Conservation (phyloP, 2,888 invertebrate species). For the Chrysomela aeneicollis region DNA sequence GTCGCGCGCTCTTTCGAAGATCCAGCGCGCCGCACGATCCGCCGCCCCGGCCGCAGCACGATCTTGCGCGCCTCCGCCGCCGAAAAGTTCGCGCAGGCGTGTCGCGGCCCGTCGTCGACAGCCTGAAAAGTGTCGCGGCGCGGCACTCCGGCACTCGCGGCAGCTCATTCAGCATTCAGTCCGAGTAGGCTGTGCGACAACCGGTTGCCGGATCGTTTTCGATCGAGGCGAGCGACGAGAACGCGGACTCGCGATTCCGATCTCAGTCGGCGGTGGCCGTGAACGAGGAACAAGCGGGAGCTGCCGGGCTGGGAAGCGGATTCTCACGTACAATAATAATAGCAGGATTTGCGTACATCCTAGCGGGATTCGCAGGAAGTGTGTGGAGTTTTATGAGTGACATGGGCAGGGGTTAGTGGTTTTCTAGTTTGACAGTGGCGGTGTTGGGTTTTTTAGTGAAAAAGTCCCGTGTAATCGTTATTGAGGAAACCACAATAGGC, state of each 20-base stretch:
- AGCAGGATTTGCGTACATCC: too few species aligned
- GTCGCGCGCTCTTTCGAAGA: background rate
- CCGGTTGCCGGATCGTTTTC: conserved; percentile 26
- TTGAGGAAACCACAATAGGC: background rate
- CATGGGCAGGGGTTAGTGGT: background rate
- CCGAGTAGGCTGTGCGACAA: conserved; percentile 30
- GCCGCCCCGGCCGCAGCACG: background rate
- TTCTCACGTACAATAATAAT: too few species aligned
- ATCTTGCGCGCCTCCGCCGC: conserved; percentile 6
- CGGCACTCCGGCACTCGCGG: too few species aligned
- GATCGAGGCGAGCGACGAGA: background rate
- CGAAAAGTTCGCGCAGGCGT: conserved; percentile 29
- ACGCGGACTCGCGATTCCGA: conserved; percentile 20
- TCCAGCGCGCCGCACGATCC: background rate
- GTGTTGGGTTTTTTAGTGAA: background rate
- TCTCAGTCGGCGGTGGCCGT: too few species aligned
- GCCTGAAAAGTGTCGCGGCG: conserved; percentile 31
- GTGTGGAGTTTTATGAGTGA: background rate
- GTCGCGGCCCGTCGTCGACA: conserved; percentile 18
- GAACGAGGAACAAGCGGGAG: too few species aligned
- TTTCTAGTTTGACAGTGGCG: background rate
- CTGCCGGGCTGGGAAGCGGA: too few species aligned
- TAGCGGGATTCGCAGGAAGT: conserved; percentile 3
- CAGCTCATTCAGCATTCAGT: conserved; percentile 33
- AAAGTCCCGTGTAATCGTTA: background rate